phyloP scores from a whole-genome alignment of 2,797 vertebrate genomes.

The Helarctos malayanus region DNA sequence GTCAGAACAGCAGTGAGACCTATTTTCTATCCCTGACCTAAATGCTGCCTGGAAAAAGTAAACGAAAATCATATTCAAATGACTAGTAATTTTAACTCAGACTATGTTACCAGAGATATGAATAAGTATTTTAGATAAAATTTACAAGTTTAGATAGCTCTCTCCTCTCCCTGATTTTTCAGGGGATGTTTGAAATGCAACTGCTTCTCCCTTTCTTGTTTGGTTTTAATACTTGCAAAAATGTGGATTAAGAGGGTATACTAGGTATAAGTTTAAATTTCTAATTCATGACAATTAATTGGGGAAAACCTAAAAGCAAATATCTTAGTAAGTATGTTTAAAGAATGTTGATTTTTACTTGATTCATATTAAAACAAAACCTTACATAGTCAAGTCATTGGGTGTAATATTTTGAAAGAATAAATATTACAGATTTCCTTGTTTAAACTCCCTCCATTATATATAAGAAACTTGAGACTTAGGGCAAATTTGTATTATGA shows the following conservation, averaged over 20 bases:
- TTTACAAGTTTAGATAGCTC: background rate
- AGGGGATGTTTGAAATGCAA: background rate
- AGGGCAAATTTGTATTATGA: background rate
- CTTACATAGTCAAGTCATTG: background rate
- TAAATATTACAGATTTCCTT: background rate
- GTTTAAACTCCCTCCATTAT: background rate
- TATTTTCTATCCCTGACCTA: background rate
- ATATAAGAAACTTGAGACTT: background rate
- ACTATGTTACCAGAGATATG: background rate
- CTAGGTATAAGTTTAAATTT: background rate
- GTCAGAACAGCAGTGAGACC: background rate
- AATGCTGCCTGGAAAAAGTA: background rate
- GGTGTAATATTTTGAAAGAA: background rate
- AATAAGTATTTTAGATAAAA: slow-evolving; percentile 18
- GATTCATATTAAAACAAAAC: background rate
- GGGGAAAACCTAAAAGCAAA: slow-evolving; percentile 20
- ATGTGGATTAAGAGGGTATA: background rate
- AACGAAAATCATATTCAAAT: background rate
- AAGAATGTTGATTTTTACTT: slow-evolving; percentile 4
- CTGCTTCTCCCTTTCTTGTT: background rate
- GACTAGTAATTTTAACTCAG: background rate
- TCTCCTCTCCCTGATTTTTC: background rate
- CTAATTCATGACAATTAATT: background rate
- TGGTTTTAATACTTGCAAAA: slow-evolving; percentile 40
- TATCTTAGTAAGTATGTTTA: background rate